Conservation (phyloP, 2,888 invertebrate genomes). For the Trichacis sp. region DNA sequence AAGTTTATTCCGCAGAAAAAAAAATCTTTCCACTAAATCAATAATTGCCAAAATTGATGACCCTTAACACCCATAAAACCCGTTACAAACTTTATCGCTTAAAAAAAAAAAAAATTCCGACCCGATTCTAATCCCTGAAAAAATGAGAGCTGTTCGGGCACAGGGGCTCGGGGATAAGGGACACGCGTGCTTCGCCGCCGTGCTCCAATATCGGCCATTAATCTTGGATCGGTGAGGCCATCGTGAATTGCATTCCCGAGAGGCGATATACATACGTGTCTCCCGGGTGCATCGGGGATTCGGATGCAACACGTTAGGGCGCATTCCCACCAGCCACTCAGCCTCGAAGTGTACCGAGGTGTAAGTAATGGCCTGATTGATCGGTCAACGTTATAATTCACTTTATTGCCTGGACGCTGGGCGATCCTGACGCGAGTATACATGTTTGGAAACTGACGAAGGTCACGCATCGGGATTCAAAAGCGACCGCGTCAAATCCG, state of each 20-base stretch:
- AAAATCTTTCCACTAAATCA: no score
- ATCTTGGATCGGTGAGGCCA: slow-evolving; percentile 49
- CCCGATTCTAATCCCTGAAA: no score
- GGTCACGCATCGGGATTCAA: background rate
- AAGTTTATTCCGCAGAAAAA: no score
- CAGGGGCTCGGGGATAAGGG: slow-evolving; percentile 52
- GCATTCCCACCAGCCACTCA: slow-evolving; percentile 56
- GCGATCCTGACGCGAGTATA: no score
- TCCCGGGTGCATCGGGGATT: slow-evolving; percentile 49
- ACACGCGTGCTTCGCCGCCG: slow-evolving; percentile 43
- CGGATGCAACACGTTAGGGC: slow-evolving; percentile 54
- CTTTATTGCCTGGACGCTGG: slow-evolving; percentile 43
- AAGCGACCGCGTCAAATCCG: background rate
- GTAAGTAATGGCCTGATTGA: slow-evolving; percentile 56
- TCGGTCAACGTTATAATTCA: slow-evolving; percentile 55
- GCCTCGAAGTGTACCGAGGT: slow-evolving; percentile 54
- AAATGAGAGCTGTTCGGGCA: no score
- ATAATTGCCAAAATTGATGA: no score
- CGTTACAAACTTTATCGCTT: no score
- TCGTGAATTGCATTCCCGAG: slow-evolving; percentile 46
- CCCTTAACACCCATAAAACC: no score
- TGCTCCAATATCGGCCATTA: slow-evolving; percentile 45
- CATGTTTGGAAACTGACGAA: slow-evolving; percentile 1
- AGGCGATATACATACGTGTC: slow-evolving; percentile 45
- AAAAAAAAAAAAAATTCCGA: no score